A percentile compares a stretch with the other conserved stretches of the same genome.
These are phyloP conservation scores for Mythimna impura DNA, from an alignment of 2,888 invertebrate genomes.

Conservation along the genomic window DNA sequence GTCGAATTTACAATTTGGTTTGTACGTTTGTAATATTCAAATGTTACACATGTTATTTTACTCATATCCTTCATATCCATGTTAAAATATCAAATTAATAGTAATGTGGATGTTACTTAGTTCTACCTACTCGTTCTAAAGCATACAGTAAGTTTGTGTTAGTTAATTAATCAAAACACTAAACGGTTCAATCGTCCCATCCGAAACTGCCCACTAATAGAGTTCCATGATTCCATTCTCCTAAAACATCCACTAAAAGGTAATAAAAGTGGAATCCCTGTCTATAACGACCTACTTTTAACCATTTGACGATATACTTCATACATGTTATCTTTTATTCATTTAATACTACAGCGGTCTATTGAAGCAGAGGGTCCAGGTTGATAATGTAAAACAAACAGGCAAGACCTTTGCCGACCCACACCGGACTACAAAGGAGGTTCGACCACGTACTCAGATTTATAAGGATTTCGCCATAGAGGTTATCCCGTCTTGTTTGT, in stretches of 20 bases:
- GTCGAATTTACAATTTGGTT: too few species aligned
- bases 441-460: conserved; percentile 31
- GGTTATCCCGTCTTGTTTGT: conserved; percentile 34
- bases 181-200: background rate
- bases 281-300: background rate
- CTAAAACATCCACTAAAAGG: conserved; percentile 22
- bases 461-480: conserved; percentile 19
- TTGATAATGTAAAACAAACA: conserved; percentile 67
- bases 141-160: background rate
- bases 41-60: background rate
- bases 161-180: conserved; percentile 24
- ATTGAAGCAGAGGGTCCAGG: conserved; percentile 35
- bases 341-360: conserved; percentile 44
- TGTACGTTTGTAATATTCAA: background rate
- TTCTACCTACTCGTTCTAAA: background rate
- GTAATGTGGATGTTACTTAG: background rate
- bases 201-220: background rate
- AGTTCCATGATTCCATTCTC: background rate
- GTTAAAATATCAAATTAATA: background rate
- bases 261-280: background rate
- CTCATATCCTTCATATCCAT: background rate
- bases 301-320: conserved; percentile 14
- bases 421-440: conserved; percentile 39
- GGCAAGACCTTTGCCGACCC: conserved; percentile 30
- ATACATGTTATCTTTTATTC: conserved; percentile 54